Evolutionary conservation across 2,888 invertebrate species (phyloP).

Genomic region (Criorhina ranunculi): DNA sequence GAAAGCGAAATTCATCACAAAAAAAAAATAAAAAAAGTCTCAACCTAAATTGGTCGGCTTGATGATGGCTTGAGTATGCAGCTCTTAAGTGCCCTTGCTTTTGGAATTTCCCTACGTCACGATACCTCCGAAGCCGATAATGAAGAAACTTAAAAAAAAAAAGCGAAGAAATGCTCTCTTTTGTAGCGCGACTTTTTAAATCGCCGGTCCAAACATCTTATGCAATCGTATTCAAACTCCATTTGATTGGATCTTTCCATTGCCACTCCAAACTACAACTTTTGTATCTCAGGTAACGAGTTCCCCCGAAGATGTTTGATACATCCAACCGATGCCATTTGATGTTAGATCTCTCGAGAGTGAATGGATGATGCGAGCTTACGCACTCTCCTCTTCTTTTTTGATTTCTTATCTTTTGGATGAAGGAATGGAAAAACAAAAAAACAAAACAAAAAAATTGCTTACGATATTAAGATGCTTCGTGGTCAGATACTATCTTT

Average conservation of each 20-base stretch:
- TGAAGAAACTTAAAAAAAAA: conserved; percentile 22
- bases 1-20: conserved; percentile 39
- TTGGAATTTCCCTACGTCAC: conserved; percentile 53
- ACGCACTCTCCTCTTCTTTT: conserved; percentile 28
- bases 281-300: conserved; percentile 19
- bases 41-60: conserved; percentile 26
- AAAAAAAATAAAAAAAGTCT: conserved; percentile 12
- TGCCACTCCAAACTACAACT: conserved; percentile 23
- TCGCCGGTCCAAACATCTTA: conserved; percentile 39
- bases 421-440: conserved; percentile 21
- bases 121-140: conserved; percentile 7
- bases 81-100: neutral
- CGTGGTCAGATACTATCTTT: conserved; percentile 54
- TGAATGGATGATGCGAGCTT: conserved; percentile 18
- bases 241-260: conserved; percentile 46
- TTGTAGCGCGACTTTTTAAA: conserved; percentile 40
- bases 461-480: conserved; percentile 21
- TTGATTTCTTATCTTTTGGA: conserved; percentile 28
- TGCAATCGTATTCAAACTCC: conserved; percentile 34
- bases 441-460: conserved; percentile 15
- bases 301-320: conserved; percentile 51
- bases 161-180: conserved; percentile 15
- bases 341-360: conserved; percentile 6
- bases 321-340: conserved; percentile 8
- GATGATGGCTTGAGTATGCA: conserved; percentile 12